Evolutionary conservation across 2,888 invertebrate genomes (phyloP).

Genomic region (Tiliacea citrago): DNA sequence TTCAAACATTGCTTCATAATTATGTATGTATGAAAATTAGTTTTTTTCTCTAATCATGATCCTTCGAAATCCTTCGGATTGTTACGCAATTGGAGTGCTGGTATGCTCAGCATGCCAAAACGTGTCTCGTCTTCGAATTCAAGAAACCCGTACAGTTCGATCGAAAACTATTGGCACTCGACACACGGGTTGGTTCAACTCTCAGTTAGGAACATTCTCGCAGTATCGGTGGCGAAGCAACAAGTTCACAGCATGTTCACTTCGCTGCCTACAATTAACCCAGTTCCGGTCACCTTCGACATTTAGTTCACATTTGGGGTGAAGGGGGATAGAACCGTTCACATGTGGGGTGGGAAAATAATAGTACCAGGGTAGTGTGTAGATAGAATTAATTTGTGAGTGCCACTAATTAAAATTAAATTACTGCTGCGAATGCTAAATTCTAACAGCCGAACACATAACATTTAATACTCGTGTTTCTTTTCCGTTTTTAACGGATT

Average conservation of each 20-base stretch:
- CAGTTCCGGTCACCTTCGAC: conserved; percentile 48
- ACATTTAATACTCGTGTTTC: no score
- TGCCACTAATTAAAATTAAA: conserved; percentile 4
- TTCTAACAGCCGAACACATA: neutral
- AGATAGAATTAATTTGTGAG: neutral
- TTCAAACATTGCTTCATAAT: no score
- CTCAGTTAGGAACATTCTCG: conserved; percentile 1
- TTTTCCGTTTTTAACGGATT: neutral
- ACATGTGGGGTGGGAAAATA: conserved; percentile 2
- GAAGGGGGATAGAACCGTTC: neutral
- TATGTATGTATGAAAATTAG: no score
- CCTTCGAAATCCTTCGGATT: no score
- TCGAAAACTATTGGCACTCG: neutral
- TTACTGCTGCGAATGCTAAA: neutral
- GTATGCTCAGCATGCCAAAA: neutral
- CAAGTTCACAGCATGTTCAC: conserved; percentile 50
- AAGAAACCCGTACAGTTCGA: neutral
- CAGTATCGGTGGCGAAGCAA: conserved; percentile 27
- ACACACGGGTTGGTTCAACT: neutral
- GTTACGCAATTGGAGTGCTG: no score
- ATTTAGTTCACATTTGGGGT: conserved; percentile 32
- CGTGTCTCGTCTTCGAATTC: neutral
- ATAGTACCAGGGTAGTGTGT: neutral
- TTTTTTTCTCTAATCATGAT: no score
- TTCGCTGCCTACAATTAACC: conserved; percentile 63